These are phyloP conservation scores for Drosophila yooni DNA, from an alignment of 2,888 invertebrate genomes.

Conservation along the genomic window DNA sequence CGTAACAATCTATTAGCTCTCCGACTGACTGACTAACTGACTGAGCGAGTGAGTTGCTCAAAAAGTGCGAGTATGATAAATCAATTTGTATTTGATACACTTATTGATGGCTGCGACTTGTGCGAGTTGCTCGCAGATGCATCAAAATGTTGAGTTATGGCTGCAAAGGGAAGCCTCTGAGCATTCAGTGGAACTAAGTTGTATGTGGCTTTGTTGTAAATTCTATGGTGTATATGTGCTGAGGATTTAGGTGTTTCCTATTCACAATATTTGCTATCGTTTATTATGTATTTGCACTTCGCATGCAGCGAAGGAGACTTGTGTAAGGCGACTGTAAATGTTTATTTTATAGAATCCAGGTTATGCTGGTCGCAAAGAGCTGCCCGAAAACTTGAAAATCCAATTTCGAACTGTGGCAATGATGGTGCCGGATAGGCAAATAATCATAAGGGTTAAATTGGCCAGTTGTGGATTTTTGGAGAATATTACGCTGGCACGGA, in stretches of 20 bases:
- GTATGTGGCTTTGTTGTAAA: not conserved
- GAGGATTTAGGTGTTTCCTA: not conserved
- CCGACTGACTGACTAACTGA: slow-evolving; percentile 6
- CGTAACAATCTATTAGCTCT: slow-evolving; percentile 12
- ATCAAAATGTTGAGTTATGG: slow-evolving; percentile 41
- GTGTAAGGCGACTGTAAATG: slow-evolving; percentile 28
- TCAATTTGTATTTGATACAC: slow-evolving; percentile 64
- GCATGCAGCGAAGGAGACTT: slow-evolving; percentile 8
- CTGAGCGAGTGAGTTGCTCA: slow-evolving; percentile 19
- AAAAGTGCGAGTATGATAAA: slow-evolving; percentile 51
- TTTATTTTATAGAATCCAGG: slow-evolving; percentile 92
- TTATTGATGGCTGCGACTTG: slow-evolving; percentile 53
- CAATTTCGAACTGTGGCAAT: slow-evolving; percentile 99
- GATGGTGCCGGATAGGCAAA: slow-evolving; percentile 99
- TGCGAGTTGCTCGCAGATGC: slow-evolving; percentile 42
- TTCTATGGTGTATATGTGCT: not conserved
- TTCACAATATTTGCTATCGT: slow-evolving; percentile 46
- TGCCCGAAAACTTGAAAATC: slow-evolving; percentile 98
- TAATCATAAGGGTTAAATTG: slow-evolving; percentile 97
- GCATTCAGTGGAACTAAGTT: not conserved
- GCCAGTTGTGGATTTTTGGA: slow-evolving; percentile 98
- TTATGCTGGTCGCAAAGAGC: slow-evolving; percentile 97
- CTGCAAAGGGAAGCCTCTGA: not conserved
- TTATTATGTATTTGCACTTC: slow-evolving; percentile 44
- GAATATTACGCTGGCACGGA: slow-evolving; percentile 96